Conservation (phyloP, 2,113 vertebrate genomes). For the Crotophaga sulcirostris region DNA sequence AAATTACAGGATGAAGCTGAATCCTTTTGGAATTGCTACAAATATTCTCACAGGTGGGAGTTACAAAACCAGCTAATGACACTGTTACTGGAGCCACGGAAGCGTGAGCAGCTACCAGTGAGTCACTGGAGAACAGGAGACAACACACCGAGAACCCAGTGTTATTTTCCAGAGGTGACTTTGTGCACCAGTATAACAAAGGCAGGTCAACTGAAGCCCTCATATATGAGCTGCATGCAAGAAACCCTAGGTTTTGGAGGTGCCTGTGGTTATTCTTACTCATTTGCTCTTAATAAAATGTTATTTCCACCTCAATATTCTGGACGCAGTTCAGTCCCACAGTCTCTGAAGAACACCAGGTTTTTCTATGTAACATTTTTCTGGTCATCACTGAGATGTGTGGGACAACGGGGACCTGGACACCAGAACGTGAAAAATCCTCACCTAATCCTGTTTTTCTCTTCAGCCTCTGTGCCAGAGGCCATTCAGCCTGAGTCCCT, state of each 20-base stretch:
- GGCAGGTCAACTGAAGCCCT: neutral
- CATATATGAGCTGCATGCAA: neutral
- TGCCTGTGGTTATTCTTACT: neutral
- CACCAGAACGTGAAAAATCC: neutral
- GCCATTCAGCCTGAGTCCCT: rapidly evolving
- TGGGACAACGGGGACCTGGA: neutral
- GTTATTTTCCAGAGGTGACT: neutral
- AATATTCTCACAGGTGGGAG: neutral
- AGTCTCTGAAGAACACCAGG: rapidly evolving
- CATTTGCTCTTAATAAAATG: neutral
- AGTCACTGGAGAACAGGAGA: neutral
- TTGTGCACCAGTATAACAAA: neutral
- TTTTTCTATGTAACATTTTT: rapidly evolving
- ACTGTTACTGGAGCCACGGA: neutral
- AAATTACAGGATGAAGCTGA: neutral
- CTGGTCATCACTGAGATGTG: neutral
- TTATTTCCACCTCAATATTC: neutral
- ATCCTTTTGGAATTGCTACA: neutral
- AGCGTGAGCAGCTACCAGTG: neutral
- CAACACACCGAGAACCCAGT: rapidly evolving
- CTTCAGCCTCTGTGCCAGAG: neutral
- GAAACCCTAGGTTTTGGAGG: neutral
- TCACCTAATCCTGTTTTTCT: neutral
- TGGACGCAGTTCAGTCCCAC: neutral
- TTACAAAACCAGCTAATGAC: conserved; percentile 2